These are phyloP conservation scores for Tragelaphus scriptus DNA, from an alignment of 2,113 vertebrate genomes.

Conservation along the genomic window DNA sequence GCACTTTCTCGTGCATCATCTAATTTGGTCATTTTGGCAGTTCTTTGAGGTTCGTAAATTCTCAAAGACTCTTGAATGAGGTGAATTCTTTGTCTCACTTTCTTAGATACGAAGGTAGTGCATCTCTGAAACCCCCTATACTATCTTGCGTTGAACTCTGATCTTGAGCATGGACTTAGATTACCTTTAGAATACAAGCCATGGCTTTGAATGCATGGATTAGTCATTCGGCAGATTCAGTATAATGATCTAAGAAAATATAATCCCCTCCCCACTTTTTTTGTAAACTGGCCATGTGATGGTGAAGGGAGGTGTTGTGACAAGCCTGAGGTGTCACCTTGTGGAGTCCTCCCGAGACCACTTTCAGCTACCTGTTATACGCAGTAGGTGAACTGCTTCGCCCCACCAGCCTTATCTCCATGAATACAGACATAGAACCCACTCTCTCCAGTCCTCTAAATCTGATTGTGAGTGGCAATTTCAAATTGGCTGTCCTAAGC, in stretches of 20 bases:
- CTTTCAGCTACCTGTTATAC: not conserved
- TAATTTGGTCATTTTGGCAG: not conserved
- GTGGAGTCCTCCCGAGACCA: constrained; percentile 34
- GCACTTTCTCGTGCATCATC: not conserved
- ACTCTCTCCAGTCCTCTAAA: not conserved
- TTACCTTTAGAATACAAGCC: not conserved
- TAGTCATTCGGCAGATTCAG: constrained; percentile 7
- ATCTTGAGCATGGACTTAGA: not conserved
- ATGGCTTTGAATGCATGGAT: not conserved
- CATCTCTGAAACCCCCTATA: not conserved
- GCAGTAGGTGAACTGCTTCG: not conserved
- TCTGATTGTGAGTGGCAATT: not conserved
- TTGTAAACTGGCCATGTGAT: not conserved
- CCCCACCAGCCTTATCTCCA: not conserved
- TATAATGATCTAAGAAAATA: constrained; percentile 5
- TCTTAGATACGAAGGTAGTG: not conserved
- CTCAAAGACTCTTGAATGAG: not conserved
- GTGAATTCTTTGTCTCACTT: not conserved
- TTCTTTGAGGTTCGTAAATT: not conserved
- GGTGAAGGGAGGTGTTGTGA: constrained; percentile 24
- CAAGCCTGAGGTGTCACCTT: constrained; percentile 22
- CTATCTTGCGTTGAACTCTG: not conserved
- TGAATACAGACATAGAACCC: constrained; percentile 22
- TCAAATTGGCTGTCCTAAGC: not conserved
- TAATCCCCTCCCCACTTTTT: not conserved